Base-by-base conservation (phyloP, 2,888 invertebrate species). In the Pristionchus mayeri region DNA sequence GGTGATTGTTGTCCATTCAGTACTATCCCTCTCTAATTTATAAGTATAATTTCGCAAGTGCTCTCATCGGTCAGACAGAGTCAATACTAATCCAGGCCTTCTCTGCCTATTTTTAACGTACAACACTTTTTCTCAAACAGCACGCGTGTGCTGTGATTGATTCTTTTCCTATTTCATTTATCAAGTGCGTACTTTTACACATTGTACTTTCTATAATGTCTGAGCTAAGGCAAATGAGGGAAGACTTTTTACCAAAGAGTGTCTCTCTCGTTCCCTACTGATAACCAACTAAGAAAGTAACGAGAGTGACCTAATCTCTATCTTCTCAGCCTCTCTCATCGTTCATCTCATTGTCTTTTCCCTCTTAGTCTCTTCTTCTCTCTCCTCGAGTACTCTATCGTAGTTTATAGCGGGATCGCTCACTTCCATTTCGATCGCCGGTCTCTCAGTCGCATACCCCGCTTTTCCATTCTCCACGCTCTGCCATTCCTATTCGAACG, bases 341-440 rank as follows among this genome's bases (percentile, higher is more conserved):
- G n/a, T n/a, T n/a, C n/a, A n/a, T n/a, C n/a, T 34, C 40, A 52
- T 24, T 78, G 1, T 34, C 80, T 34, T n/a, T 50, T 24, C 48
- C 76, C 21, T 57, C 24, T 4, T 27, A 54, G 2, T 57, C 80
- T 80, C 54, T 67, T 78, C 30, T 21, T 30, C 76, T 50, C 71
- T 78, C 76, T 78, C 54, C 9, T 18, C 50, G 13, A 30, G 63
- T 40, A 63, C 63, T 82, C 81, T 82, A 60, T 30, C 48, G 81
- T 82, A 82, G 81, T 82, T 82, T 82, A 63, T 82, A 82, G 60
- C 48, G 2, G 63, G 24, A 3, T 11, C 80, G 78, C 18, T 27
- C 78, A 24, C 78, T 21, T 75, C 27, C 52, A 9, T 44, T 52
- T 78, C 76, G 30, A 30, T 78, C 48, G 48, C 21, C 76, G 34